These are phyloP conservation scores for Zootoca vivipara DNA, from an alignment of 2,113 vertebrate genomes.

Conservation along the genomic window DNA sequence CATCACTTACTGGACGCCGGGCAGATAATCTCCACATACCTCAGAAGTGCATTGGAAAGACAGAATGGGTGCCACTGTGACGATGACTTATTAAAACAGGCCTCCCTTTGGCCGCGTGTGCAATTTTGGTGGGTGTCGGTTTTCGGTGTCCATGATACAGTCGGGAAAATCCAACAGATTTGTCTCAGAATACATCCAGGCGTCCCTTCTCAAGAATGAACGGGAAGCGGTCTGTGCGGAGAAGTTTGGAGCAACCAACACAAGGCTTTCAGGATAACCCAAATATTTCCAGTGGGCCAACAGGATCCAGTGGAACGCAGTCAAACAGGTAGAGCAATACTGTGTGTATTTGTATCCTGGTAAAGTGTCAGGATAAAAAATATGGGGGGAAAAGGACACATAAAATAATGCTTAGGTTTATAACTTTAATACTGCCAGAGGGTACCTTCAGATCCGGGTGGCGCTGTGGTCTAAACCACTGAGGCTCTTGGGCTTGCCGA, in stretches of 20 bases:
- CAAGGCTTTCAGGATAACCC: background rate
- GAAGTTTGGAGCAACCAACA: background rate
- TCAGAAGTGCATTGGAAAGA: background rate
- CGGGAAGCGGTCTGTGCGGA: constrained; percentile 4
- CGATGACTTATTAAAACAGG: background rate
- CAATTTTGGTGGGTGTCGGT: background rate
- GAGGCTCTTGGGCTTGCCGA: no score
- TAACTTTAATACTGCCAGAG: no score
- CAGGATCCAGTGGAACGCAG: background rate
- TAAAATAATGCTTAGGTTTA: no score
- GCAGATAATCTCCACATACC: background rate
- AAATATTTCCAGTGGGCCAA: background rate
- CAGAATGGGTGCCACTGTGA: background rate
- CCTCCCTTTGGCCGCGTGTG: no score
- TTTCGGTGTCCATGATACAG: background rate
- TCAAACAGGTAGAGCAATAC: background rate
- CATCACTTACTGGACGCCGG: background rate
- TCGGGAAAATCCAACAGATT: background rate
- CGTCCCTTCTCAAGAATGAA: background rate
- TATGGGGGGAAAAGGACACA: no score
- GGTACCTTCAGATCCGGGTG: no score
- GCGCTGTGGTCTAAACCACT: no score
- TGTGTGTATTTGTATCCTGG: background rate
- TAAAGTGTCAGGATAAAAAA: no score
- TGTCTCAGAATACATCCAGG: background rate